Base-by-base conservation (phyloP, 2,888 invertebrate species). In the Neocrepidodera transversa region DNA sequence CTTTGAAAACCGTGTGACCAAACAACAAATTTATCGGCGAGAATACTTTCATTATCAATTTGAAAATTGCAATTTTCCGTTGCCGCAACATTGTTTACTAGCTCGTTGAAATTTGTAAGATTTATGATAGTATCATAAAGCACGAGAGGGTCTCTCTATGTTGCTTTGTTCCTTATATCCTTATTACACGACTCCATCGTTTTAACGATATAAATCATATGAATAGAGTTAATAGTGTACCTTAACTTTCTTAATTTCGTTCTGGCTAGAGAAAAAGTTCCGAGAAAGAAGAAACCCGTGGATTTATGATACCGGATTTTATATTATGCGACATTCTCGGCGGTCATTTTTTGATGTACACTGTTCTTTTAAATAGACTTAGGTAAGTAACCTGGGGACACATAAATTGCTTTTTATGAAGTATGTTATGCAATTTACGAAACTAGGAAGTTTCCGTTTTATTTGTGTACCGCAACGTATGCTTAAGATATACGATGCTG, bases 31-130 rank as follows among this genome's bases (percentile, higher is more conserved):
- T 50, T 50, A 36, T 54, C 2, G 30, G 36, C 26, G 26, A 51
- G 11, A 18, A 42, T 28, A 45, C 28, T 36, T 57, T 53, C 58
- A 56, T 50, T 14, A 51, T 45, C 54, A 59, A 51, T 52, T 61
- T 59, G n/a, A 56, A 64, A 59, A 64, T 53, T 56, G 59, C 47
- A 56, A 49, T 61, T 53, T 59, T 48, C 47, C 32, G 45, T 45
- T 49, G 48, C 49, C 59, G 49, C 56, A 54, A 52, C 53, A 61
- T 57, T 59, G 61, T 64, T 56, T 61, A 51, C 54, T 30, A 45
- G 56, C 53, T 61, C 56, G 61, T 61, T 59, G 58, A 61, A 64
- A 59, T 51, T 61, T 59, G 49, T 45, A 51, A 61, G 61, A 58
- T 61, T 64, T 64, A 64, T 64, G 38, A 43, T 36, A 45, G 51